Conservation (phyloP, 2,797 vertebrate species). For the Iguana delicatissima region DNA sequence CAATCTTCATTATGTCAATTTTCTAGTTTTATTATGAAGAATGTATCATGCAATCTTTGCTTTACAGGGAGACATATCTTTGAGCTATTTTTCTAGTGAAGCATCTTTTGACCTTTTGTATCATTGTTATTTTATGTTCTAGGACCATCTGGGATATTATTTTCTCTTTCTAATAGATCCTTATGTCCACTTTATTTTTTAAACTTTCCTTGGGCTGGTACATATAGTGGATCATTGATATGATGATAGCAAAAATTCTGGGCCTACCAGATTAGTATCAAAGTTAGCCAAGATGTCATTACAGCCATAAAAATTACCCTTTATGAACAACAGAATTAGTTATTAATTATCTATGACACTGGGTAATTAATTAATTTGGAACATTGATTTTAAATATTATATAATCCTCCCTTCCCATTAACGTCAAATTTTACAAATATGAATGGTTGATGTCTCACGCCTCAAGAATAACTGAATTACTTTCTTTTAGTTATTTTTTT, state of each 20-base stretch:
- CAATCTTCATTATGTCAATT: not conserved
- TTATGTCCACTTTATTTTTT: not conserved
- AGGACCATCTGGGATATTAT: not conserved
- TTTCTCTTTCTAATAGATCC: not conserved
- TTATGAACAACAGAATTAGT: not conserved
- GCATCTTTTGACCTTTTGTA: not conserved
- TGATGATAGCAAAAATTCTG: not conserved
- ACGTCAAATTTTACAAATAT: no score
- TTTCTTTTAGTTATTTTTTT: no score
- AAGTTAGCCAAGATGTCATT: not conserved
- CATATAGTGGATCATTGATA: not conserved
- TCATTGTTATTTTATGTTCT: constrained; percentile 10
- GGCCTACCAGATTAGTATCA: not conserved
- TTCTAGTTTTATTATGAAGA: not conserved
- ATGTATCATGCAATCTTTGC: not conserved
- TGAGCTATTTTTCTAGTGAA: not conserved
- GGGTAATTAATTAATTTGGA: no score
- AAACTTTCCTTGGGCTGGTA: not conserved
- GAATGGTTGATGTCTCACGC: no score
- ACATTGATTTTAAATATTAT: no score
- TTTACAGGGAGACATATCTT: not conserved
- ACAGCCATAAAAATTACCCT: not conserved
- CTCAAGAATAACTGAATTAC: no score
- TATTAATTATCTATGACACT: not conserved
- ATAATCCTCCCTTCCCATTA: no score